Evolutionary conservation across 2,797 vertebrate genomes (phyloP).

Genomic region (Chanos chanos): DNA sequence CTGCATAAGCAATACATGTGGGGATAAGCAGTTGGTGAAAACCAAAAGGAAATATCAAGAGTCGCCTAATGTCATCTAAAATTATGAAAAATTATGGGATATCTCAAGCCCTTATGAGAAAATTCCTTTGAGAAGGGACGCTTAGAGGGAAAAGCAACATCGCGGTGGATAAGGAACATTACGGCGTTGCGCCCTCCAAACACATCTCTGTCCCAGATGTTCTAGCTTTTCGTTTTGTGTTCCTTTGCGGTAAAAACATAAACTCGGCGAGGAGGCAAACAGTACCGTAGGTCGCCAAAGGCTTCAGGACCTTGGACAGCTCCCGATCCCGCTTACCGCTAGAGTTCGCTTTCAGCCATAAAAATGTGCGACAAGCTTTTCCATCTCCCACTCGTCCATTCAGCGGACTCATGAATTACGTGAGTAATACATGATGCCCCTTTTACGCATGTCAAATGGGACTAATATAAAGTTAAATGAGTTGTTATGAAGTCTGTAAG

Average conservation of each 20-base stretch:
- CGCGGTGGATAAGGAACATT: slow-evolving; percentile 7
- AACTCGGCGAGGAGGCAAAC: slow-evolving; percentile 21
- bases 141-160: slow-evolving; percentile 4
- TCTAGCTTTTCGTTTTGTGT: slow-evolving; percentile 1
- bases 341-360: slow-evolving; percentile 50
- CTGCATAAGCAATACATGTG: too few species aligned
- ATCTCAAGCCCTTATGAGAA: not conserved
- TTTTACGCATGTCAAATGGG: slow-evolving; percentile 2
- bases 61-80: too few species aligned
- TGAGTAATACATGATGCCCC: slow-evolving; percentile 27
- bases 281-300: slow-evolving; percentile 9
- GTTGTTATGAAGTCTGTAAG: slow-evolving; percentile 6
- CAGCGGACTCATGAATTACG: slow-evolving; percentile 11
- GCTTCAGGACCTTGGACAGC: slow-evolving; percentile 73
- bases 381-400: slow-evolving; percentile 1
- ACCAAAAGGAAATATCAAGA: too few species aligned
- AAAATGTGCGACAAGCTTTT: slow-evolving; percentile 26
- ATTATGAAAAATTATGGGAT: too few species aligned
- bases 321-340: slow-evolving; percentile 40
- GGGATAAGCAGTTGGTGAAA: too few species aligned
- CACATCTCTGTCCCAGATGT: not conserved
- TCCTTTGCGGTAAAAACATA: slow-evolving; percentile 1
- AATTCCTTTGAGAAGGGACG: not conserved
- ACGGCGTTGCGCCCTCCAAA: not conserved
- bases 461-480: not conserved